These are phyloP conservation scores for Callipepla squamata DNA, from an alignment of 2,113 vertebrate species.

Conservation along the genomic window DNA sequence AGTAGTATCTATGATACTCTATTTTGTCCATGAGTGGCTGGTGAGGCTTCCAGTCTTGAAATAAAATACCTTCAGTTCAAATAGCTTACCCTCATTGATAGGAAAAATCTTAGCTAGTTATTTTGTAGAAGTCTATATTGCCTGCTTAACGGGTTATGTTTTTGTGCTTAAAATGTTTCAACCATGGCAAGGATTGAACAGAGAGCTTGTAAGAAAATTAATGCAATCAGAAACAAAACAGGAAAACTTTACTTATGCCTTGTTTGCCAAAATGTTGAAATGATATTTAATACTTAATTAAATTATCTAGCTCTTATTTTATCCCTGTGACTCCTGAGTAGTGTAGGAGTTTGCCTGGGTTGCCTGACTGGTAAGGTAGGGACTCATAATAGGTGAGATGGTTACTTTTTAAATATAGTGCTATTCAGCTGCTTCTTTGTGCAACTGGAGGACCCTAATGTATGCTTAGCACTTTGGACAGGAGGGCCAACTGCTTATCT, in stretches of 20 bases:
- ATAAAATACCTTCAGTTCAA: not conserved
- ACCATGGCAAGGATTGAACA: not conserved
- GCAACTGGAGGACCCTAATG: not conserved
- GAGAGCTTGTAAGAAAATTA: not conserved
- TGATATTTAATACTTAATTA: not conserved
- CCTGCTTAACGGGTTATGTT: not conserved
- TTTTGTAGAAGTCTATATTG: not conserved
- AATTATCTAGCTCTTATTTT: not conserved
- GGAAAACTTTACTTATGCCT: not conserved
- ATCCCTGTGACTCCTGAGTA: not conserved
- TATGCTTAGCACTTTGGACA: not conserved
- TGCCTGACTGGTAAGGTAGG: not conserved
- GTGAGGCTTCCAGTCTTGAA: not conserved
- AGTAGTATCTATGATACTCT: not conserved
- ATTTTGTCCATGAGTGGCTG: not conserved
- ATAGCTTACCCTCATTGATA: not conserved
- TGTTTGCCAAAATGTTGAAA: not conserved
- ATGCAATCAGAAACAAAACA: not conserved
- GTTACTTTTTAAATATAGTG: not conserved
- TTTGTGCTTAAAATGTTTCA: not conserved
- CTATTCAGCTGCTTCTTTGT: not conserved
- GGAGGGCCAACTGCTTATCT: conserved; percentile 1
- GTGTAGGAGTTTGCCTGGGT: not conserved
- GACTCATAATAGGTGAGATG: not conserved
- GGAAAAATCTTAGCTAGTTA: not conserved